These are phyloP conservation scores for Ameiurus melas DNA, from an alignment of 2,113 vertebrate species.

Conservation along the genomic window DNA sequence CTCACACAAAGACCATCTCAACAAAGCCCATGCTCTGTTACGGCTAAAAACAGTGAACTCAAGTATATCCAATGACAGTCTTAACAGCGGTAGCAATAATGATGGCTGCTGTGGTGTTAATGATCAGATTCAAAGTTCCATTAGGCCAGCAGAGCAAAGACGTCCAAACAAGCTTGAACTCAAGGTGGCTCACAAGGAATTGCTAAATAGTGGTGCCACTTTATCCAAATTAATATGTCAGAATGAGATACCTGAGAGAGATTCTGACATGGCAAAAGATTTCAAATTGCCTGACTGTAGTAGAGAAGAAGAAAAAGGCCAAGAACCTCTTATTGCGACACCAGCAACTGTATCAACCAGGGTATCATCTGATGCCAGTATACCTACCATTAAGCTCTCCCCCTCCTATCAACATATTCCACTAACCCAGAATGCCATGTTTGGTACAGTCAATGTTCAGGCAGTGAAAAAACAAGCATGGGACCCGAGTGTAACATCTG, in stretches of 20 bases:
- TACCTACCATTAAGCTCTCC: constrained; percentile 89
- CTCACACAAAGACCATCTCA: constrained; percentile 73
- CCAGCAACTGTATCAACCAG: constrained; percentile 73
- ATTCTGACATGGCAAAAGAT: constrained; percentile 67
- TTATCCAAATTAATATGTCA: constrained; percentile 59
- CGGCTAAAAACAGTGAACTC: constrained; percentile 82
- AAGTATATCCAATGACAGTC: constrained; percentile 90
- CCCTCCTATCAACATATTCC: constrained; percentile 91
- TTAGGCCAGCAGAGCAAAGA: constrained; percentile 74
- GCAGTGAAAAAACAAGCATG: constrained; percentile 82
- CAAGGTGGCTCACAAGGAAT: constrained; percentile 72
- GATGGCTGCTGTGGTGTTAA: constrained; percentile 86
- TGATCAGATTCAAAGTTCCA: constrained; percentile 78
- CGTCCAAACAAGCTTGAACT: constrained; percentile 88
- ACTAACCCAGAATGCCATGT: constrained; percentile 76
- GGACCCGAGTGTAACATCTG: constrained; percentile 70
- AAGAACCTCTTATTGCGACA: constrained; percentile 65
- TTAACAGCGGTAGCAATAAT: constrained; percentile 91
- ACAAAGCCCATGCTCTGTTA: constrained; percentile 80
- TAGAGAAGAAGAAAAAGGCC: constrained; percentile 72
- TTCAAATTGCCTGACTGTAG: constrained; percentile 58
- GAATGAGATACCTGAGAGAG: constrained; percentile 73
- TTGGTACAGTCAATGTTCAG: constrained; percentile 65
- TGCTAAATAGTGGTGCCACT: constrained; percentile 52
- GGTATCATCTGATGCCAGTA: constrained; percentile 71